Conservation (phyloP, 2,113 vertebrate species). For the Phyllopteryx taeniolatus region DNA sequence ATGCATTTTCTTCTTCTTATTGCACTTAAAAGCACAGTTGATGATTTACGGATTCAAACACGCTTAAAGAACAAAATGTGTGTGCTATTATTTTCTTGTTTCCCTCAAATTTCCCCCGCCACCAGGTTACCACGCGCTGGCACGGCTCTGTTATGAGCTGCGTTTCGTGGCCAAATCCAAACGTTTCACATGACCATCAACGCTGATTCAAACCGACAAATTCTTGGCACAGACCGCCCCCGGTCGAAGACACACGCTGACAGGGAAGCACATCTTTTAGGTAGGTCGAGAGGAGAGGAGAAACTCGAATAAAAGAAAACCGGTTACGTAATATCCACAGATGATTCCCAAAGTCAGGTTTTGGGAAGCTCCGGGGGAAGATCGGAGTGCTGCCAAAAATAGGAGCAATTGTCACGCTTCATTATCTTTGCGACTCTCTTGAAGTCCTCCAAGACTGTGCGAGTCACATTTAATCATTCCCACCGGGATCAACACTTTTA, state of each 20-base stretch:
- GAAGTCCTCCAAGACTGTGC: conserved; percentile 26
- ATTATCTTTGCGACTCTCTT: conserved; percentile 46
- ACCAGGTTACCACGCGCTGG: neutral
- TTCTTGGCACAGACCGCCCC: conserved; percentile 55
- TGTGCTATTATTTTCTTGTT: neutral
- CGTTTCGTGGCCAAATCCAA: conserved; percentile 18
- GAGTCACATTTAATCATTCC: conserved; percentile 39
- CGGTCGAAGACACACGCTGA: neutral
- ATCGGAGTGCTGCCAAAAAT: conserved; percentile 42
- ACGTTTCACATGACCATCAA: conserved; percentile 45
- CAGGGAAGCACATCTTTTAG: neutral
- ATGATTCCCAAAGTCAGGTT: conserved; percentile 45
- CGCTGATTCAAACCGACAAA: conserved; percentile 55
- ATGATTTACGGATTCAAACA: neutral
- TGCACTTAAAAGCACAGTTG: neutral
- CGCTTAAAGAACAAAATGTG: neutral
- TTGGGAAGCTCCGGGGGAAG: conserved; percentile 43
- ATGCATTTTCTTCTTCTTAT: too few relatives aligned
- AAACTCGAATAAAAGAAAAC: conserved; percentile 16
- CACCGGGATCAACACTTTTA: conserved; percentile 1
- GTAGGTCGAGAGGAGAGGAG: conserved; percentile 12
- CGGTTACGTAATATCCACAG: conserved; percentile 34
- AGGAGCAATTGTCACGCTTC: conserved; percentile 55
- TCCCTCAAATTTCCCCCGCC: neutral
- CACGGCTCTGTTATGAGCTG: conserved; percentile 39